Base-by-base conservation (phyloP, 2,888 invertebrate genomes). In the Thereva unica region DNA sequence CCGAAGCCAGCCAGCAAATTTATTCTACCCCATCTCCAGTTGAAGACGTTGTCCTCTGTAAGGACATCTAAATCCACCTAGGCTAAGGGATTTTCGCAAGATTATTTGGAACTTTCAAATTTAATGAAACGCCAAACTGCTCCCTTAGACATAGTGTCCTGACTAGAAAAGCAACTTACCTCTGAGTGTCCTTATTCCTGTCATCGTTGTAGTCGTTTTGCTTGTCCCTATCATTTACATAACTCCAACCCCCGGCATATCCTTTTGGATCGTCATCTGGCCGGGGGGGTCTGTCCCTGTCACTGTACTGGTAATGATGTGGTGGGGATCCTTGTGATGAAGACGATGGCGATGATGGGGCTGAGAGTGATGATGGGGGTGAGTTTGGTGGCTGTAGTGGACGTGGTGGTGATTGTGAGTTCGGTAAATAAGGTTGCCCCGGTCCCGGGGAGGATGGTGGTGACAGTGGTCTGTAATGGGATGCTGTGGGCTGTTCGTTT, bases 141-240 rank as follows among this genome's bases (percentile, higher is more conserved):
- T 50, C 45, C 50, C 49, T 61, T 41, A 61, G 50, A 50, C 49
- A 61, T 61, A 12, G 40, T 50, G 50, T 47, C 50, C 61, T n/a
- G 44, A 50, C 34, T 64, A 47, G 65, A 71, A 68, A 74, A 74
- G 72, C 72, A 74, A 75, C 76, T 77, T 76, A 77, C 77, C 77
- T 77, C 72, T 76, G 74, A 50, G 71, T 73, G 64, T 77, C 75
- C 69, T 74, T 74, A 68, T 74, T 73, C 69, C 72, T 71, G 67
- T 71, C 66, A 64, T 69, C 65, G 23, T 70, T 71, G 70, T 72
- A 70, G 69, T 67, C 63, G 63, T 70, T 67, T 72, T 71, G 65
- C 70, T 73, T 73, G 65, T 71, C 70, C 68, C 72, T 72, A 68
- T 73, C 72, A 69, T 74, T 73, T 70, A 66, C 70, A 72, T 74